Conservation (phyloP, 1,140 invertebrate genomes). For the Nasonia vitripennis region DNA sequence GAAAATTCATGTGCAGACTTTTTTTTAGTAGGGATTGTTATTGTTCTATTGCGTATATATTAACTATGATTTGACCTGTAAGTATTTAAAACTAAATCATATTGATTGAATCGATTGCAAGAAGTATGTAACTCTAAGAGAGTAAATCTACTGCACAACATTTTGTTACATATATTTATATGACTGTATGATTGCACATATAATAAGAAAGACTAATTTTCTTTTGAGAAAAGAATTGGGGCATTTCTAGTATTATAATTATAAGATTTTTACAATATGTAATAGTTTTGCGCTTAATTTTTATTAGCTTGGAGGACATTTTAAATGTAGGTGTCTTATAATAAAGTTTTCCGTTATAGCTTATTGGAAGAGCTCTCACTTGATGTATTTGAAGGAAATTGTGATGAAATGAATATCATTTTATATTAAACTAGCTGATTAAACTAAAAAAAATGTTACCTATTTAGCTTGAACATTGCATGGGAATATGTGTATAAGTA, state of each 20-base stretch:
- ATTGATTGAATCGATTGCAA: slow-evolving; percentile 38
- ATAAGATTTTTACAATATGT: slow-evolving; percentile 41
- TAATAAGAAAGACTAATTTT: background rate
- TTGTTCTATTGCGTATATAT: slow-evolving; percentile 47
- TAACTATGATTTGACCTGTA: slow-evolving; percentile 19
- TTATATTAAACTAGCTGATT: slow-evolving; percentile 39
- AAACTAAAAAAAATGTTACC: slow-evolving; percentile 24
- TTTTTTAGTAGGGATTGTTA: background rate
- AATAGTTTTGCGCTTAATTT: slow-evolving; percentile 36
- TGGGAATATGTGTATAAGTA: slow-evolving; percentile 29
- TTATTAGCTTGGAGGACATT: slow-evolving; percentile 31
- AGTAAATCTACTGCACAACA: background rate
- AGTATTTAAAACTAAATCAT: slow-evolving; percentile 28
- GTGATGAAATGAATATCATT: slow-evolving; percentile 50
- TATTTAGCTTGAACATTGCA: slow-evolving; percentile 53
- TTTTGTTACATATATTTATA: slow-evolving; percentile 40
- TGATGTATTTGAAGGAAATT: slow-evolving; percentile 43
- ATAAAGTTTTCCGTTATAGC: slow-evolving; percentile 6
- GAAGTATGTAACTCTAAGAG: background rate
- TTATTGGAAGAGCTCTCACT: slow-evolving; percentile 34
- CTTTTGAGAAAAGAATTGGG: slow-evolving; percentile 37
- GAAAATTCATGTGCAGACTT: no score
- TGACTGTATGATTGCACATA: background rate
- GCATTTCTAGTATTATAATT: slow-evolving; percentile 50
- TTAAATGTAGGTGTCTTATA: slow-evolving; percentile 14